A percentile compares a stretch with the other conserved stretches of the same genome.
These are phyloP conservation scores for Melipona quadrifasciata DNA, from an alignment of 1,140 invertebrate genomes.

Conservation along the genomic window DNA sequence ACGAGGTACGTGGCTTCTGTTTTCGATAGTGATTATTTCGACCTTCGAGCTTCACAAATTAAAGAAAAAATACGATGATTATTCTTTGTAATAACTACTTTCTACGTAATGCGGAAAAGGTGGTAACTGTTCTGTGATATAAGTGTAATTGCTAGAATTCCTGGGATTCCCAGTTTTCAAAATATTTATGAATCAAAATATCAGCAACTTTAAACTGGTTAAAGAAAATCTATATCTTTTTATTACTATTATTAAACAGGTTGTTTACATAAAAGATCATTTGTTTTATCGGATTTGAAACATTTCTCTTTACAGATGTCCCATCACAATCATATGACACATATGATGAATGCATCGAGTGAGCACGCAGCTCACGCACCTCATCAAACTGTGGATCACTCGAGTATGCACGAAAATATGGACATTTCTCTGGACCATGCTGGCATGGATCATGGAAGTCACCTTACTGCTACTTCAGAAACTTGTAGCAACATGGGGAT, in stretches of 20 bases:
- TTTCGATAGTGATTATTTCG: neutral
- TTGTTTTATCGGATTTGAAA: neutral
- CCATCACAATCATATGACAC: slow-evolving; percentile 65
- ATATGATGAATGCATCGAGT: slow-evolving; percentile 54
- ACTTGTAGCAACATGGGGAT: slow-evolving; percentile 45
- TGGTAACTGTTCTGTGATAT: neutral
- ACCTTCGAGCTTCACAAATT: neutral
- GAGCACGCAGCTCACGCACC: slow-evolving; percentile 29
- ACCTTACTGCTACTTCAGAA: slow-evolving; percentile 1
- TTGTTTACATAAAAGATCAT: neutral
- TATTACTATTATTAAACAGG: neutral
- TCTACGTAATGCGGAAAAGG: neutral
- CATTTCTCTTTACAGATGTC: slow-evolving; percentile 60
- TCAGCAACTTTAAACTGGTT: no score
- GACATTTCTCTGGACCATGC: slow-evolving; percentile 66
- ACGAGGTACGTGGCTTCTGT: neutral
- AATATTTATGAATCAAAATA: neutral
- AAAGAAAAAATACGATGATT: neutral
- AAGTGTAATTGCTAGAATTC: neutral
- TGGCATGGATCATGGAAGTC: slow-evolving; percentile 55
- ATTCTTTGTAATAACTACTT: no score
- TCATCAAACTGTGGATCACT: slow-evolving; percentile 53
- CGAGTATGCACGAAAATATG: slow-evolving; percentile 51
- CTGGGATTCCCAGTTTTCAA: neutral
- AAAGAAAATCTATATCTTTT: neutral